Base-by-base conservation (phyloP, 2,888 invertebrate species). In the Neoaliturus tenellus region DNA sequence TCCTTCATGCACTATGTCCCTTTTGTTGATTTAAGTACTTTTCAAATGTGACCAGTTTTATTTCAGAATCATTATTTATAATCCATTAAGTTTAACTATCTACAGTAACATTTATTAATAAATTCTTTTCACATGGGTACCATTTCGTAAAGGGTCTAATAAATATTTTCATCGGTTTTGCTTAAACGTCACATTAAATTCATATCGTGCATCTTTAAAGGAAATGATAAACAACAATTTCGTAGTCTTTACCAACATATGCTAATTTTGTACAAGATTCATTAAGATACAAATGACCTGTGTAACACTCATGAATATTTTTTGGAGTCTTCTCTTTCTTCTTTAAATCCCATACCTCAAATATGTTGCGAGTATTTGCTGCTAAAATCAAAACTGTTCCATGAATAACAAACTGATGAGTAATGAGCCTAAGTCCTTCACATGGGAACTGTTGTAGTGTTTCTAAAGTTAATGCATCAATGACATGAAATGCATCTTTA, bases 391-490 rank as follows among this genome's bases (percentile, higher is more conserved):
- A 67, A 14, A 67, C 67, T 31, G 67, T 14, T n/a, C 67, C 67
- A 23, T 6, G 51, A 6, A 51, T 23, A 51, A 23, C 23, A 1
- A 51, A 23, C 51, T 51, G 51, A 14, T 51, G 51, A 23, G 51
- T 33, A 17, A 67, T 31, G 31, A 67, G 31, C 14, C 67, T 1
- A 33, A 12, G n/a, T 8, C 33, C 33, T 12, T 31, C 67, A 67
- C 33, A 28, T n/a, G 31, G 33, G n/a, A 67, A 67, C 5, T 31
- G 31, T 33, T 12, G 3, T 14, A 67, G 8, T 3, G 67, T 67
- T 67, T 67, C 67, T 4, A 67, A 33, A 67, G 17, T 67, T 33
- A 67, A 67, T 33, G 67, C 67, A 67, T 67, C 67, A 67, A 67
- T 23, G 17, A 67, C 33, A 33, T 67, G 31, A 33, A 67, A 67